phyloP scores from a whole-genome alignment of 2,797 vertebrate species.

The Gallinago nigripennis region DNA sequence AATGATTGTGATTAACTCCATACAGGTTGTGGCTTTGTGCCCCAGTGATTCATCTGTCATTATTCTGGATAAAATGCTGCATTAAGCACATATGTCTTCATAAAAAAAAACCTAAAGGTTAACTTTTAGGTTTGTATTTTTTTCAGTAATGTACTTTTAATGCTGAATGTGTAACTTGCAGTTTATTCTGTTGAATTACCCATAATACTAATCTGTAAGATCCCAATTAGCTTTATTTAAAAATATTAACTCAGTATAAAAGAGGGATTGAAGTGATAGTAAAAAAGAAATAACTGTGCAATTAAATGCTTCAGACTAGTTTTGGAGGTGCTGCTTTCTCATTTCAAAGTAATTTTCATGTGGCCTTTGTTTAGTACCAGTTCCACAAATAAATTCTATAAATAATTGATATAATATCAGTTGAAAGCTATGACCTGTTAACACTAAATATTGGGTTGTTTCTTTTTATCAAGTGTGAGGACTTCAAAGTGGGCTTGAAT shows the following conservation, averaged over 20 bases:
- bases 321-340: background rate
- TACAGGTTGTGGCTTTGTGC: slow-evolving; percentile 86
- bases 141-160: slow-evolving; percentile 27
- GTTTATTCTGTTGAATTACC: background rate
- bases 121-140: slow-evolving; percentile 32
- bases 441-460: background rate
- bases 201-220: background rate
- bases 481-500: background rate
- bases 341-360: background rate
- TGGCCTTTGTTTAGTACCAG: background rate
- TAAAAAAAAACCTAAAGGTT: background rate
- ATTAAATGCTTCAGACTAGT: background rate
- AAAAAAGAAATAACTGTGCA: background rate
- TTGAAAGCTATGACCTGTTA: background rate
- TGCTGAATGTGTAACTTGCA: background rate
- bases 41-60: slow-evolving; percentile 82
- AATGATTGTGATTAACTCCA: slow-evolving; percentile 88
- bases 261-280: background rate
- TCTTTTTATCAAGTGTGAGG: background rate
- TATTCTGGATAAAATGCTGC: slow-evolving; percentile 78
- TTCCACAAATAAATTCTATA: background rate
- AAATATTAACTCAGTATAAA: background rate
- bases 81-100: slow-evolving; percentile 48
- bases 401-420: background rate
- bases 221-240: background rate